Evolutionary conservation across 2,797 vertebrate genomes (phyloP).

Genomic region (Catamblyrhynchus diadema): DNA sequence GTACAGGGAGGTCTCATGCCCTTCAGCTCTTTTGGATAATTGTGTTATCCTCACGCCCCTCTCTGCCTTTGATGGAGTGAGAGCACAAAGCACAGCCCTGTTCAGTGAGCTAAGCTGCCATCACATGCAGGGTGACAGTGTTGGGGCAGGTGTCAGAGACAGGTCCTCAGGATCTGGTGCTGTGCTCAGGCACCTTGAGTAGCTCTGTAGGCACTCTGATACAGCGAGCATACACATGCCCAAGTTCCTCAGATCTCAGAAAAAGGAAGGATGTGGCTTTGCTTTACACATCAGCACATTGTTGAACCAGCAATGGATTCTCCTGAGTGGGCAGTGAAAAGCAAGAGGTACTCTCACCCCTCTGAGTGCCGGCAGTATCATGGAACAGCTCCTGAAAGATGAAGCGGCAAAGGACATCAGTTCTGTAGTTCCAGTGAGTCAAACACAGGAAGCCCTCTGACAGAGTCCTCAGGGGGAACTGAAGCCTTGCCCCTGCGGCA

Average conservation of each 20-base stretch:
- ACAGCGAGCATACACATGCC: rapidly evolving
- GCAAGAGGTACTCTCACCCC: background rate
- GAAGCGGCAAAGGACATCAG: background rate
- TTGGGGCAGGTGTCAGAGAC: background rate
- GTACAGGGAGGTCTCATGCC: background rate
- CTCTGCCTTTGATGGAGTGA: background rate
- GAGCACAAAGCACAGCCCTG: background rate
- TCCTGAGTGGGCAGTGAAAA: background rate
- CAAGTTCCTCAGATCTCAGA: background rate
- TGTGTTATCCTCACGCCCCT: background rate
- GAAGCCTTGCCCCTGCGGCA: background rate
- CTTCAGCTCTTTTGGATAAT: background rate
- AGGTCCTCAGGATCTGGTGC: background rate
- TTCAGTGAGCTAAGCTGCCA: background rate
- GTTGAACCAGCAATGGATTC: background rate
- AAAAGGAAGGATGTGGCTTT: background rate
- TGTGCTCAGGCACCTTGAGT: background rate
- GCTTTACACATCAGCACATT: background rate
- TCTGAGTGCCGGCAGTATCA: background rate
- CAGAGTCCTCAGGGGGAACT: background rate
- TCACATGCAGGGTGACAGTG: background rate
- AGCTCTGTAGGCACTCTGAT: background rate
- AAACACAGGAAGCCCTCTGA: background rate
- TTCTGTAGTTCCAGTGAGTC: background rate
- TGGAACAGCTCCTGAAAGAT: background rate